phyloP scores from a whole-genome alignment of 2,797 vertebrate species.

The Hippopotamyrus pictus region DNA sequence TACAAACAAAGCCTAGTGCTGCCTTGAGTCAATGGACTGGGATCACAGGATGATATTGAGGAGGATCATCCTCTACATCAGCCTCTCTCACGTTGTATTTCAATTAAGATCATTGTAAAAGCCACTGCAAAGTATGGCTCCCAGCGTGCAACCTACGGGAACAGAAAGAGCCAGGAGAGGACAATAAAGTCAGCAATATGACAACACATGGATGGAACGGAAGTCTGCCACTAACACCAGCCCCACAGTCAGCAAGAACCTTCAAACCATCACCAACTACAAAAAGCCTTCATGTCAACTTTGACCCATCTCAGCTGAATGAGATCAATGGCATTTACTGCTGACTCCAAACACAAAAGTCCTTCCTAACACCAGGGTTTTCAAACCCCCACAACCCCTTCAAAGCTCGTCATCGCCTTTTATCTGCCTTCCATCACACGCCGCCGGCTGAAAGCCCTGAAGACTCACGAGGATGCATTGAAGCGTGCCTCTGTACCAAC shows the following conservation, averaged over 20 bases:
- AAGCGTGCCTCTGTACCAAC: not conserved
- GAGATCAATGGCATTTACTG: not conserved
- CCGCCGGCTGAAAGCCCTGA: not conserved
- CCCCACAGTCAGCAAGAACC: not conserved
- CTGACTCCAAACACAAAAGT: not conserved
- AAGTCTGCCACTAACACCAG: not conserved
- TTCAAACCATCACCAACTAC: not conserved
- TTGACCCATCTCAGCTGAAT: not conserved
- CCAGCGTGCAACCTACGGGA: not conserved
- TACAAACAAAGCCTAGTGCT: not conserved
- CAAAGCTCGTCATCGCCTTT: not conserved
- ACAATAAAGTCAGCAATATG: not conserved
- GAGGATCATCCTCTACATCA: not conserved
- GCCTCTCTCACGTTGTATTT: not conserved
- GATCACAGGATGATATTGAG: not conserved
- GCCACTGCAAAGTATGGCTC: not conserved
- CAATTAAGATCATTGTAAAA: not conserved
- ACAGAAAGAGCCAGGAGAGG: not conserved
- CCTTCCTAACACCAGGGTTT: not conserved
- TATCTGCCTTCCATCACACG: not conserved
- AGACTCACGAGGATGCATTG: not conserved
- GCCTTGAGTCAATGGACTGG: not conserved
- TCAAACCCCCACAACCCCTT: not conserved
- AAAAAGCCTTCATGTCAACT: not conserved
- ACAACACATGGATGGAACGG: not conserved